Evolutionary conservation across 2,888 invertebrate species (phyloP).

Genomic region (Bembecia ichneumoniformis): DNA sequence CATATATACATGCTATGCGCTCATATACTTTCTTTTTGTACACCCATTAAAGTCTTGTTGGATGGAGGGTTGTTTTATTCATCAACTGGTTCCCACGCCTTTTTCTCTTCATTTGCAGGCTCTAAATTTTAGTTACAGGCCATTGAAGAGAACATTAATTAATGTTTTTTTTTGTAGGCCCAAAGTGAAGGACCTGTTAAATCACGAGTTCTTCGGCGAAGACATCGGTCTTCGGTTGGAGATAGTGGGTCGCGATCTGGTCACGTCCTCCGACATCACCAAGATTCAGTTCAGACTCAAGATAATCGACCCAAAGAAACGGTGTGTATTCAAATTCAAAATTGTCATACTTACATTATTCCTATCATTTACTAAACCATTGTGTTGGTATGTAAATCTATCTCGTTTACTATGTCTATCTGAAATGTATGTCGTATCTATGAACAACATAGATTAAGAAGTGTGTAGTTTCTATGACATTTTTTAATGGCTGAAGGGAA

Average conservation of each 20-base stretch:
- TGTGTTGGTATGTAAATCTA: neutral
- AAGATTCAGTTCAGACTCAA: constrained; percentile 92
- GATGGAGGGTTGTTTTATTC: too few relatives aligned
- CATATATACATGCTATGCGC: too few relatives aligned
- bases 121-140: too few relatives aligned
- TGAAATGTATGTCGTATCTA: neutral
- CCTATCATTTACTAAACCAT: neutral
- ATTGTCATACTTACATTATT: too few relatives aligned
- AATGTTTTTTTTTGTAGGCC: constrained; percentile 68
- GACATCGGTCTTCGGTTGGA: constrained; percentile 81
- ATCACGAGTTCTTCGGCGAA: constrained; percentile 97
- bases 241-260: constrained; percentile 76
- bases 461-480: too few relatives aligned
- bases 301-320: constrained; percentile 96
- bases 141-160: too few relatives aligned
- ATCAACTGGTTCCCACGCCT: too few relatives aligned
- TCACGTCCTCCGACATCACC: constrained; percentile 75
- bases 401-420: neutral
- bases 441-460: too few relatives aligned
- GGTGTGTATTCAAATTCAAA: constrained; percentile 45
- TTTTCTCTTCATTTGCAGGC: too few relatives aligned
- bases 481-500: too few relatives aligned
- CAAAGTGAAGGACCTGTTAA: constrained; percentile 92
- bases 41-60: too few relatives aligned
- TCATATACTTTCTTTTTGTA: too few relatives aligned